These are phyloP conservation scores for Ischnus inquisitorius DNA, from an alignment of 2,888 invertebrate species.

Conservation along the genomic window DNA sequence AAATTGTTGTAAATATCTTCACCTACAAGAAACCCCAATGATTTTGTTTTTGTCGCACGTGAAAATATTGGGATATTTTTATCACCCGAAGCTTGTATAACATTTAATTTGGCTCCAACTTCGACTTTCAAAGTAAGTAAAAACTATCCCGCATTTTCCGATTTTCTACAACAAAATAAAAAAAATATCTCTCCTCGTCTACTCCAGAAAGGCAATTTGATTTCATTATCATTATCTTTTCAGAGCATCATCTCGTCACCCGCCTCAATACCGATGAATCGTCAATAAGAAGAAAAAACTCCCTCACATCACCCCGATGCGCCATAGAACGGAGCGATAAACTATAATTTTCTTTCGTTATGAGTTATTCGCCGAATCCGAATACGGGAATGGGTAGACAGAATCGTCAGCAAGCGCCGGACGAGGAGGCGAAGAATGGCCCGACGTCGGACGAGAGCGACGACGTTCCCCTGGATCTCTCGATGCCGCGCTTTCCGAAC, in stretches of 20 bases:
- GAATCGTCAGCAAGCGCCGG: conserved; percentile 44
- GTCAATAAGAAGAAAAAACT: background rate
- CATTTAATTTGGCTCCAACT: too few species aligned
- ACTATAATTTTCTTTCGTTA: conserved; percentile 49
- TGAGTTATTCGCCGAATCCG: conserved; percentile 63
- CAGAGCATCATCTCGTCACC: background rate
- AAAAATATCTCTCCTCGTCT: background rate
- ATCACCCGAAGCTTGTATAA: too few species aligned
- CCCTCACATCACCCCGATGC: background rate
- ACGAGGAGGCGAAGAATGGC: conserved; percentile 23
- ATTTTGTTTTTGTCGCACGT: too few species aligned
- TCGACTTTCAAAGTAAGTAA: background rate
- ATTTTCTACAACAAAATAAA: background rate
- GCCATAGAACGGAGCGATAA: background rate
- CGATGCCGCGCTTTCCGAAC: conserved; percentile 64
- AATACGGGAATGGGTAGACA: conserved; percentile 53
- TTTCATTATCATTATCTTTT: background rate
- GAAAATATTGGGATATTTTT: too few species aligned
- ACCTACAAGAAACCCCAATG: too few species aligned
- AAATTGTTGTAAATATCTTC: too few species aligned
- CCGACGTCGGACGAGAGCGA: conserved; percentile 41
- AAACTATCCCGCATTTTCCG: background rate
- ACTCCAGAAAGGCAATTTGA: background rate
- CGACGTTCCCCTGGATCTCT: conserved; percentile 58
- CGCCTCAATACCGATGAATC: background rate